Base-by-base conservation (phyloP, 2,797 vertebrate species). In the Cyclura pinguis region DNA sequence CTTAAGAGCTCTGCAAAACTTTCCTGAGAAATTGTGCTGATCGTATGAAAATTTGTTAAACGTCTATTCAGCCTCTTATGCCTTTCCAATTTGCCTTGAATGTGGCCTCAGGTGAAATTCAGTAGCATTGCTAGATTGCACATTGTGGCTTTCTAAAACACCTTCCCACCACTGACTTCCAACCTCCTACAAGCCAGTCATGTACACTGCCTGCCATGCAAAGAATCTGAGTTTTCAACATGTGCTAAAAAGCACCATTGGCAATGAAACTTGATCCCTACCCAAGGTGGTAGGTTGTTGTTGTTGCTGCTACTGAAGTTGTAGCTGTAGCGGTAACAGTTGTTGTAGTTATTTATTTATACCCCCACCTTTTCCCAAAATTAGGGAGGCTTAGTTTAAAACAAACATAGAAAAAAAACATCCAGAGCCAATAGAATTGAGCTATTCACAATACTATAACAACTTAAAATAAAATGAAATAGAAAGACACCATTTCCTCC, bases 61-160 rank as follows among this genome's bases (percentile, higher is more conserved):
- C 22, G 6, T 76, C 32, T 89, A 24, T 74, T 62, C 32, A 67
- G 47, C 5, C 22, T 67, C 47, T 59, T 64, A 20, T 22, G 42
- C 72, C 57, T 59, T 62, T 59, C 55, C 42, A 27, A 67, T 42
- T 27, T 77, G 32, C 57, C 35, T 38, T 74, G 47, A 76, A 50
- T 89, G 64, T 89, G 59, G 38, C 72, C 82, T 67, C 47, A 76
- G 42, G 57, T n/a, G 24, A 77, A 62, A 84, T 84, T 52, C 42
- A 67, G 32, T n/a, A 29, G 82, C 22, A 50, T 52, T 64, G 80
- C 38, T 52, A 52, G 22, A 18, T 10, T 47, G 38, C 72, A 84
- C 22, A 50, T 72, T 38, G 32, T 69, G 32, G 38, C 42, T 72
- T 88, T 38, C 64, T 55, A 32, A 35, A 69, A 81, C 24, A 32